A percentile compares a stretch with the other conserved stretches of the same genome.
Conservation (phyloP, 2,113 vertebrate species). For the Rhinolophus sinicus region DNA sequence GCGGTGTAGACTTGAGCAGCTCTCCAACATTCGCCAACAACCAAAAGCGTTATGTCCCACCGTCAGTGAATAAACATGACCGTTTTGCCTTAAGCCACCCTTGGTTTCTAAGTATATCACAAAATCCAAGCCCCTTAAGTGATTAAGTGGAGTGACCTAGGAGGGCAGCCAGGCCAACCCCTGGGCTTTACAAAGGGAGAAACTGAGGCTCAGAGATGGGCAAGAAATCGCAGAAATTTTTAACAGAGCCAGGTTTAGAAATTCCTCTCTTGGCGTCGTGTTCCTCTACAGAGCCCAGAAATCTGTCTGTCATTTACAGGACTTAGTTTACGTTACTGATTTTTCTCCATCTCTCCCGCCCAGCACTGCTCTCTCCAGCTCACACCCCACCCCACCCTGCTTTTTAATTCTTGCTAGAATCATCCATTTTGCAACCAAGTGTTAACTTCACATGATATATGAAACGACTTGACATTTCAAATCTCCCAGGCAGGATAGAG, state of each 20-base stretch:
- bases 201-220: neutral
- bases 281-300: neutral
- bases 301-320: neutral
- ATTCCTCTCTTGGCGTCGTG: neutral
- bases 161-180: neutral
- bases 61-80: neutral
- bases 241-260: neutral
- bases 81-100: neutral
- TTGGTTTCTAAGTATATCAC: neutral
- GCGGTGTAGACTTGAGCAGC: neutral
- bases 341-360: neutral
- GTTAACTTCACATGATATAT: constrained; percentile 71
- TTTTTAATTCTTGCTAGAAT: constrained; percentile 74
- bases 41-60: neutral
- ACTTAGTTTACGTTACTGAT: neutral
- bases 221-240: neutral
- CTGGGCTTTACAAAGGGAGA: neutral
- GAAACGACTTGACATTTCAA: constrained; percentile 76
- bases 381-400: neutral
- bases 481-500: constrained; percentile 64
- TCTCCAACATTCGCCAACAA: neutral
- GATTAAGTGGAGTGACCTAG: neutral
- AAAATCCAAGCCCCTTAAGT: neutral
- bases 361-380: neutral
- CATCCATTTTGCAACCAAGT: constrained; percentile 70